A percentile compares a stretch with the other conserved stretches of the same genome.
phyloP scores from a whole-genome alignment of 2,113 vertebrate species.

The Stegostoma tigrinum region DNA sequence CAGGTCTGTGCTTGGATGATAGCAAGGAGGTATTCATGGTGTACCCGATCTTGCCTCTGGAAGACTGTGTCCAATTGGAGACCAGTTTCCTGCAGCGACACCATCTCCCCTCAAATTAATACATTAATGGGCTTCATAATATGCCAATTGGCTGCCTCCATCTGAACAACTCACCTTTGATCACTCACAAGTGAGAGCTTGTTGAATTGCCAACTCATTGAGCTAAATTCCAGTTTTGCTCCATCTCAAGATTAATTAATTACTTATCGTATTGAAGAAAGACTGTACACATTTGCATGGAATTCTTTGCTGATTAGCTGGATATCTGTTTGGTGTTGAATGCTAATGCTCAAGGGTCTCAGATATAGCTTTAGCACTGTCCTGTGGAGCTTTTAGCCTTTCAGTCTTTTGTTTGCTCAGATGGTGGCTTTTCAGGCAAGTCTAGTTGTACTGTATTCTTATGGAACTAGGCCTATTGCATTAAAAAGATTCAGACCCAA shows the following conservation, averaged over 20 bases:
- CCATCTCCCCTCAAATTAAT: background rate
- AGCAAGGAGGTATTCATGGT: too few species aligned
- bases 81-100: background rate
- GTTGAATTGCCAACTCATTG: background rate
- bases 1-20: background rate
- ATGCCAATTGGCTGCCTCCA: background rate
- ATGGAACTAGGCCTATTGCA: conserved; percentile 59
- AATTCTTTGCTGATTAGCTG: background rate
- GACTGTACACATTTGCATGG: background rate
- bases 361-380: background rate
- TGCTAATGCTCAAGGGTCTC: too few species aligned
- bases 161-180: background rate
- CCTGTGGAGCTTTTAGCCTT: conserved; percentile 48
- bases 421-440: conserved; percentile 58
- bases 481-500: conserved; percentile 68
- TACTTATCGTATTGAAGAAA: background rate
- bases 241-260: background rate
- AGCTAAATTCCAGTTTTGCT: background rate
- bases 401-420: conserved; percentile 69
- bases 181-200: background rate
- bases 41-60: background rate
- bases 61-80: background rate
- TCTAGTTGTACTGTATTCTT: conserved; percentile 57
- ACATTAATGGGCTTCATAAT: background rate
- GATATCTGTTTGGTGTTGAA: background rate